Percentiles rank a stretch among this genome's conserved stretches.
phyloP scores from a whole-genome alignment of 2,797 vertebrate genomes.

The Phrynocephalus guinanensis region DNA sequence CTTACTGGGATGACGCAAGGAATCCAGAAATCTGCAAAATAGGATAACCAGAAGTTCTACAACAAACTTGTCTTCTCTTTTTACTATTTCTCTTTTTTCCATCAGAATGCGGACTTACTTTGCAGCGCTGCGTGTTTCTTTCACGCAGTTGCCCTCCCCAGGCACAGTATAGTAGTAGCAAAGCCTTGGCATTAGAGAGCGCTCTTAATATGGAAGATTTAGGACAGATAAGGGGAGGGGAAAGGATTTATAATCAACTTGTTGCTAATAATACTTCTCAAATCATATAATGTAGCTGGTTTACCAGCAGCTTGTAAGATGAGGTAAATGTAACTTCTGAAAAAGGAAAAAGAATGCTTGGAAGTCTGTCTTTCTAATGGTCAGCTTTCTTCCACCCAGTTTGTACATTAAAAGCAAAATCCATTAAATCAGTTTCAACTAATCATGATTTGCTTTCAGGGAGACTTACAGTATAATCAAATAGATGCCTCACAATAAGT shows the following conservation, averaged over 20 bases:
- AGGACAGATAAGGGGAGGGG: neutral
- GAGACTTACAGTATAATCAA: neutral
- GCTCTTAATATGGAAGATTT: slow-evolving; percentile 6
- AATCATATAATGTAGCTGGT: neutral
- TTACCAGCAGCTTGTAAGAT: neutral
- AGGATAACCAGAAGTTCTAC: neutral
- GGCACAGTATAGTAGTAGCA: neutral
- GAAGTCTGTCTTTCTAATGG: too few species aligned
- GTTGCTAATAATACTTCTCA: neutral
- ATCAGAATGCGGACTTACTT: neutral
- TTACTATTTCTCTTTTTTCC: neutral
- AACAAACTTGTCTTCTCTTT: neutral
- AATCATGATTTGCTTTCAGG: neutral
- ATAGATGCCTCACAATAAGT: neutral
- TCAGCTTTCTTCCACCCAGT: too few species aligned
- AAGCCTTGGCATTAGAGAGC: neutral
- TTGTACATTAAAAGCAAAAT: neutral
- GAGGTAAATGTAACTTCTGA: neutral
- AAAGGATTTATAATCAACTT: slow-evolving; percentile 2
- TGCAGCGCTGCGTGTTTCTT: neutral
- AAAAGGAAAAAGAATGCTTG: neutral
- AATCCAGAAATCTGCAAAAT: neutral
- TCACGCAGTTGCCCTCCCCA: neutral
- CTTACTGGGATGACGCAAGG: neutral
- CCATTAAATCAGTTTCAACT: neutral